A percentile compares a stretch with the other conserved stretches of the same genome.
Evolutionary conservation across 2,113 vertebrate species (phyloP).

Genomic region (Hemiprocne comata): DNA sequence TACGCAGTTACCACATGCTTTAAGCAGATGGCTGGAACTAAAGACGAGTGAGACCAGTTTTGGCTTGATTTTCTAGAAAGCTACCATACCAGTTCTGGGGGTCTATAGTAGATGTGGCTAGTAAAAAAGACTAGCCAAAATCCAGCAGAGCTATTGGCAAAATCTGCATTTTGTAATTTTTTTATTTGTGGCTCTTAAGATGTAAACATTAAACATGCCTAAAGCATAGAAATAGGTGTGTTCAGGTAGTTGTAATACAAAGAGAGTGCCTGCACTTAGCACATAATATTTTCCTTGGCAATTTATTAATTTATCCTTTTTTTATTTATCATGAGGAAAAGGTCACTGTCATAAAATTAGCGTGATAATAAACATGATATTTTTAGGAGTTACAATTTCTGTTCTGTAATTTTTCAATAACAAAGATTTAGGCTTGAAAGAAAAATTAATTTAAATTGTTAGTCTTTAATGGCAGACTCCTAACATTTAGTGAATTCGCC

Average conservation of each 20-base stretch:
- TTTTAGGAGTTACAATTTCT: neutral
- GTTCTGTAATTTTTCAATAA: neutral
- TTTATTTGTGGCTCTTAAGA: neutral
- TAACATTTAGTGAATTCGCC: neutral
- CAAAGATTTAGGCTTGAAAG: neutral
- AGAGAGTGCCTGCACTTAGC: neutral
- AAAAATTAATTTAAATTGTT: neutral
- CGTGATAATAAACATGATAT: neutral
- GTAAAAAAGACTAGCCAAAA: constrained; percentile 4
- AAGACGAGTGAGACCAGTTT: constrained; percentile 41
- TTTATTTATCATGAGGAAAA: neutral
- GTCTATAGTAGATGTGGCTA: neutral
- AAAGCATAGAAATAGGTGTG: neutral
- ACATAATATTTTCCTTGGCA: neutral
- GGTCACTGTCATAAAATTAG: neutral
- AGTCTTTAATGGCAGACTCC: neutral
- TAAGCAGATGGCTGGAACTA: constrained; percentile 63
- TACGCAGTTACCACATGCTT: constrained; percentile 63
- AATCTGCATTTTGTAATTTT: neutral
- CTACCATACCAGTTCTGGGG: neutral
- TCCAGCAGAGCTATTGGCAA: neutral
- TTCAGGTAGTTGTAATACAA: neutral
- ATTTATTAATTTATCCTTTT: neutral
- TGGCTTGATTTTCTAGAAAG: constrained; percentile 49
- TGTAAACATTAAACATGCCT: neutral